Base-by-base conservation (phyloP, 2,113 vertebrate genomes). In the Trogon surrucura region DNA sequence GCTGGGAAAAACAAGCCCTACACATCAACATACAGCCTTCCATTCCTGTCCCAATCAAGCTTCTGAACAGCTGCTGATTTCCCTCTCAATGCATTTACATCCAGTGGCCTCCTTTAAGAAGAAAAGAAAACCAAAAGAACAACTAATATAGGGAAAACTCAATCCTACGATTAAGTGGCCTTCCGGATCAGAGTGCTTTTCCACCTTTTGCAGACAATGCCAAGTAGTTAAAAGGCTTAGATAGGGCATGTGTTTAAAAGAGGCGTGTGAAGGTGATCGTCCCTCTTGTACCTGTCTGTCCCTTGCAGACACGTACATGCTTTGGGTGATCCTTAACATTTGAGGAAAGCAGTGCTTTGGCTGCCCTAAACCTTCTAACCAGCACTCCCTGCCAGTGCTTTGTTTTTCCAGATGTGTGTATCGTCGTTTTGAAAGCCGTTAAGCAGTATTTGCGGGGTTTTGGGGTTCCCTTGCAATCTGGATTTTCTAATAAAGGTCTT, bases 211-310 rank as follows among this genome's bases (percentile, higher is more conserved):
- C 79, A 77, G 74, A 73, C 71, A 4, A 4, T 56, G 69, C 51
- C 65, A 71, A 12, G 38, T 48, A 80, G 51, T 86, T 90, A 30
- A 86, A 54, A 95, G 56, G 26, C 22, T 44, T 92, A 53, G 73
- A 22, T 29, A 89, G 86, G 86, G 60, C 56, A 5, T 1, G 5
- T 36, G 15, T 80, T 47, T 78, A 23, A 53, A 87, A 38, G 47
- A 71, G 80, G 44, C n/a, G 25, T 0, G 0, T 27, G 48, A 86
- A 67, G 53, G 48, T 56, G 45, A 19, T 82, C 82, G 26, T 67
- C 50, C 54, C 20, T 71, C 29, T 86, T 25, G 8, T 60, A 77
- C 66, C 70, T 85, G 41, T n/a, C 36, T 62, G 51, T 44, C 51
- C 23, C 50, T 93, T 85, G 47, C 50, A 41, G 58, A 45, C 27